phyloP scores from a whole-genome alignment of 2,888 invertebrate genomes.

The Halictus ligatus region DNA sequence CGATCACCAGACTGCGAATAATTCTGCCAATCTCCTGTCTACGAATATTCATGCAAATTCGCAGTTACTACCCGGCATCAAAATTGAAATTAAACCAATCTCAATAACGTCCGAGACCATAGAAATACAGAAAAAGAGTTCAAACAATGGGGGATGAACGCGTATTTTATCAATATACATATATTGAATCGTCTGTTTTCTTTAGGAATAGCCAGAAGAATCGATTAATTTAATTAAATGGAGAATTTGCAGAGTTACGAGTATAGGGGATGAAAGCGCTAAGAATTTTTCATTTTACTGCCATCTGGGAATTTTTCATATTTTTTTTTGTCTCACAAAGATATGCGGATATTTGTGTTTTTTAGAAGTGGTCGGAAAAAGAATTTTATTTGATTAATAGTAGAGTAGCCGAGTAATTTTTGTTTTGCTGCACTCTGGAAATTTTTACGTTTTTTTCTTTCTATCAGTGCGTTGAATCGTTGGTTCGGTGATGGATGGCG shows the following conservation, averaged over 20 bases:
- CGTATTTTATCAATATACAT: background rate
- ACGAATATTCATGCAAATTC: background rate
- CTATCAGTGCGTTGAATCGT: background rate
- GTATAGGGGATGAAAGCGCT: background rate
- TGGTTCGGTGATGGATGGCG: background rate
- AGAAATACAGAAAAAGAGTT: background rate
- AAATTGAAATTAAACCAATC: background rate
- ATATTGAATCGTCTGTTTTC: background rate
- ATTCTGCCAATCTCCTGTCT: background rate
- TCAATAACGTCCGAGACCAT: background rate
- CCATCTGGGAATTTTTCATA: background rate
- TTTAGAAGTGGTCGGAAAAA: background rate
- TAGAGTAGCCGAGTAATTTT: background rate
- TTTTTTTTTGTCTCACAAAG: background rate
- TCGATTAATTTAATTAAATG: background rate
- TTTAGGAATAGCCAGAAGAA: no score
- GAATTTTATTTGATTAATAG: background rate
- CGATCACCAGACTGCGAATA: background rate
- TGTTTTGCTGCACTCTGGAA: background rate
- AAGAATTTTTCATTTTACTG: background rate
- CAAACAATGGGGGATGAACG: background rate
- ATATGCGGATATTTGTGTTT: background rate
- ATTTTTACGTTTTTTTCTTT: background rate
- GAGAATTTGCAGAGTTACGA: background rate
- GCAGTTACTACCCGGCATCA: background rate